Evolutionary conservation across 2,888 invertebrate genomes (phyloP).

Genomic region (Leptopilina myrica): DNA sequence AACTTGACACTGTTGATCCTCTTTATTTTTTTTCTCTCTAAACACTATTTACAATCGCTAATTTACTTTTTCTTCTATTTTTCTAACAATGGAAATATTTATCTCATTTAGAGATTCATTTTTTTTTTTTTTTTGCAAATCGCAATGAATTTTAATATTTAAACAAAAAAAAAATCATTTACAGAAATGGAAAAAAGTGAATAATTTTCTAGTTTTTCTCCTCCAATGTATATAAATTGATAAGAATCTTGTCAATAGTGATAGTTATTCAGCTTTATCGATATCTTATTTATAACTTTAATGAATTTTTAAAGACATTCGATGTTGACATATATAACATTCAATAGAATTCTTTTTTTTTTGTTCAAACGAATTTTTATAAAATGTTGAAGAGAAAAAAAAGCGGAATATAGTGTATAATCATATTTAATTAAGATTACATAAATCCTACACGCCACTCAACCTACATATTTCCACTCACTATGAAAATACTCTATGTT

Average conservation of each 20-base stretch:
- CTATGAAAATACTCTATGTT: slow-evolving; percentile 9
- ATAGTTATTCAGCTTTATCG: not conserved
- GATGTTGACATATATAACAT: not conserved
- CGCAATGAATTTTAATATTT: too few relatives aligned
- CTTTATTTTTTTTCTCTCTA: too few relatives aligned
- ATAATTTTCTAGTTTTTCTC: not conserved
- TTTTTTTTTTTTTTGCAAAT: too few relatives aligned
- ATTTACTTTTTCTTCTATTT: too few relatives aligned
- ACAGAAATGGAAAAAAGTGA: slow-evolving; percentile 53
- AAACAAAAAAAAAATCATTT: too few relatives aligned
- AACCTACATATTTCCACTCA: slow-evolving; percentile 12
- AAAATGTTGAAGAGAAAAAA: not conserved
- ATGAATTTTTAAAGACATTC: not conserved
- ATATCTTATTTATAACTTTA: not conserved
- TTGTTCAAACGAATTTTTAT: not conserved
- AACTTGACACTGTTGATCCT: slow-evolving; percentile 6
- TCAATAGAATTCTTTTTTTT: not conserved
- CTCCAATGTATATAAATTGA: slow-evolving; percentile 2
- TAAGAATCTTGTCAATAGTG: slow-evolving; percentile 14
- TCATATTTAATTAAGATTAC: slow-evolving; percentile 29
- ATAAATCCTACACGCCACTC: not conserved
- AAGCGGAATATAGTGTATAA: not conserved
- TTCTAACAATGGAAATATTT: too few relatives aligned
- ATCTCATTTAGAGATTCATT: too few relatives aligned
- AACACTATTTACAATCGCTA: too few relatives aligned